Evolutionary conservation across 2,888 invertebrate species (phyloP), one percentile per base, ranked within the genome.

Genomic region (Lydus trimaculatus): DNA sequence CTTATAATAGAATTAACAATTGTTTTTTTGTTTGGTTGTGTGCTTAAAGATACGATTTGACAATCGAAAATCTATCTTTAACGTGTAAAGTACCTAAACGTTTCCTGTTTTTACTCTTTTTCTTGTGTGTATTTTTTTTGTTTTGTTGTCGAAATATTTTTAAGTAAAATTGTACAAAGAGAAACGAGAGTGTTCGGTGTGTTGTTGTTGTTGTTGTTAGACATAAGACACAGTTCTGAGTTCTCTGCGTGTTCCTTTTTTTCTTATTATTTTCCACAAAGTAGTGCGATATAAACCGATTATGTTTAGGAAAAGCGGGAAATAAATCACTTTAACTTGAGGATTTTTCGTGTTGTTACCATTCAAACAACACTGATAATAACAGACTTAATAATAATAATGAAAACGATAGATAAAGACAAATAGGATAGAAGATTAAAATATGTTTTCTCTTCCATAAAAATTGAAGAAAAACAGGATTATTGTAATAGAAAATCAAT

Each of bases 261-360:
- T 72, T 70, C 58, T n/a, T n/a, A n/a, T n/a, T n/a, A n/a, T n/a
- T n/a, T n/a, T n/a, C n/a, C n/a, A n/a, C n/a, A n/a, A n/a, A n/a
- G n/a, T n/a, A n/a, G n/a, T n/a, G n/a, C n/a, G n/a, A 69, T 70
- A 65, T 79, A 79, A 79, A 78, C 78, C 78, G 79, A 78, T 79
- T 79, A 79, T 48, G 61, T 25, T n/a, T 72, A 66, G 69, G 64
- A 69, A 73, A 76, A 72, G 74, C 74, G 72, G 68, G 60, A 76
- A 76, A 76, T 75, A 75, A 75, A 73, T 75, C 72, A 74, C 74
- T 76, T 78, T 73, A 72, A 69, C 63, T 52, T 8, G 43, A n/a
- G 73, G 76, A 75, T 77, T 78, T 77, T 78, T 76, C 66, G 63
- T 73, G 73, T 73, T 74, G 66, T 74, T 75, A 72, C 70, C 65